Conservation (phyloP, 2,113 vertebrate species). For the Axis porcinus region DNA sequence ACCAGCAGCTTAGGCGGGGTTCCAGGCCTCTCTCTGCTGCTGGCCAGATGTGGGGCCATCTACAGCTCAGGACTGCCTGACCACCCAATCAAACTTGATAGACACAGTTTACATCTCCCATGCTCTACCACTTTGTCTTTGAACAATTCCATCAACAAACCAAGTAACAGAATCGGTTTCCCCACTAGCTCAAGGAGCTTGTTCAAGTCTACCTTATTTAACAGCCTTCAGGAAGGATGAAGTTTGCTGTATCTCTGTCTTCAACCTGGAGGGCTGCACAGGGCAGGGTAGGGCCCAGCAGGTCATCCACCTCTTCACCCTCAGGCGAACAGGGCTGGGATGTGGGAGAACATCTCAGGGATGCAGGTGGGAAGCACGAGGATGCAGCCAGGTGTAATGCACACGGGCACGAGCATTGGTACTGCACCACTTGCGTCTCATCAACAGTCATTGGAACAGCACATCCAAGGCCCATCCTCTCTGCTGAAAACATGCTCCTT, state of each 20-base stretch:
- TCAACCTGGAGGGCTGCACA: background rate
- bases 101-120: background rate
- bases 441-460: background rate
- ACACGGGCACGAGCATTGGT: background rate
- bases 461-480: background rate
- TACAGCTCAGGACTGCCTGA: fast-evolving
- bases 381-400: background rate
- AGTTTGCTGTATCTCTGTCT: background rate
- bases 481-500: background rate
- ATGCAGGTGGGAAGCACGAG: background rate
- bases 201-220: background rate
- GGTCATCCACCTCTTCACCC: background rate
- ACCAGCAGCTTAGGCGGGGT: fast-evolving
- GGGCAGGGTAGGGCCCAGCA: background rate
- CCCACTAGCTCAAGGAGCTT: background rate
- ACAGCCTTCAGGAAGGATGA: background rate
- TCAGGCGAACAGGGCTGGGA: background rate
- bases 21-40: fast-evolving
- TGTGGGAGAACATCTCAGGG: background rate
- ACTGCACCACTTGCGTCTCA: background rate
- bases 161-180: background rate
- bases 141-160: background rate
- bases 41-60: background rate
- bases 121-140: background rate
- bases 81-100: background rate